Percentiles rank a stretch among this genome's conserved stretches.
Conservation (phyloP, 2,113 vertebrate species). For the Boulengeromyrus knoepffleri region DNA sequence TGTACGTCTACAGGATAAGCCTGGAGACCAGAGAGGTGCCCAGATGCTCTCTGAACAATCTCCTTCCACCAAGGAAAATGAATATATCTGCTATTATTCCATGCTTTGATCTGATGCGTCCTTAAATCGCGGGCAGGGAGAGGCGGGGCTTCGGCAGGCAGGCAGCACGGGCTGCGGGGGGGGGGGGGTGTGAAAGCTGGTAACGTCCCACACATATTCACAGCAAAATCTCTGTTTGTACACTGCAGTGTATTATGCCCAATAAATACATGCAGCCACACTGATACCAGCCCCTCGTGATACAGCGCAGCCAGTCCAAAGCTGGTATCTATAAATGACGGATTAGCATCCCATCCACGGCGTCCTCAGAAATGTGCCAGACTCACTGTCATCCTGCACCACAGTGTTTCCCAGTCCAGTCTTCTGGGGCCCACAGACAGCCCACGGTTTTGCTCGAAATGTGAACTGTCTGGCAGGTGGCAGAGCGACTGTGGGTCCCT, state of each 20-base stretch:
- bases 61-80: neutral
- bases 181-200: neutral
- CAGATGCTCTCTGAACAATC: neutral
- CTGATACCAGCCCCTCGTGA: neutral
- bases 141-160: neutral
- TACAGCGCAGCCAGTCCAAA: neutral
- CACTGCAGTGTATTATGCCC: neutral
- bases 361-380: neutral
- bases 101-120: neutral
- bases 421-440: neutral
- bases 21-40: neutral
- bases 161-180: neutral
- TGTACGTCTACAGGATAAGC: neutral
- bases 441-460: neutral
- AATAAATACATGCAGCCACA: neutral
- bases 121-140: neutral
- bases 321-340: neutral
- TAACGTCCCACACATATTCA: neutral
- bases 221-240: neutral
- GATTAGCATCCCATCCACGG: neutral
- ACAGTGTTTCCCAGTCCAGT: neutral
- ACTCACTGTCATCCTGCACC: neutral
- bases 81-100: neutral
- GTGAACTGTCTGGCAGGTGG: neutral
- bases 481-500: neutral